These are phyloP conservation scores for Drosophila lacertosa DNA, from an alignment of 1,140 invertebrate genomes.

Conservation along the genomic window DNA sequence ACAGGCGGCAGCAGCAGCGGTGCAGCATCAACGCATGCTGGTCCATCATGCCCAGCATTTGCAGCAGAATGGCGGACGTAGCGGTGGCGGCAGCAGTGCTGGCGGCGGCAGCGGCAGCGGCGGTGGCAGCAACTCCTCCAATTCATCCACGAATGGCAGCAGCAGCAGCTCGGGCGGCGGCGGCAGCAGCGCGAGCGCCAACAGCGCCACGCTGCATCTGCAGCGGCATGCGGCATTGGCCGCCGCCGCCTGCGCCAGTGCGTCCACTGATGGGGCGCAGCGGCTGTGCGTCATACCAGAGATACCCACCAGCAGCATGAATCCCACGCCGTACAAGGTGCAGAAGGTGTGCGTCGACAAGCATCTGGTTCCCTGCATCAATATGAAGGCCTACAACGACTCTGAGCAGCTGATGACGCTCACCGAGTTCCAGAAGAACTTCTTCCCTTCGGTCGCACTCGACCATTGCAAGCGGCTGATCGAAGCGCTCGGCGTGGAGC, in stretches of 20 bases:
- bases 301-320: constrained; percentile 71
- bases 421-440: constrained; percentile 91
- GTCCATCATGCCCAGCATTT: constrained; percentile 65
- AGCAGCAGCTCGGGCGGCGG: constrained; percentile 39
- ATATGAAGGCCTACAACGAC: constrained; percentile 92
- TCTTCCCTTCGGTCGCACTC: constrained; percentile 90
- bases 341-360: constrained; percentile 92
- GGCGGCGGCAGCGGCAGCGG: constrained; percentile 19
- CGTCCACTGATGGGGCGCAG: constrained; percentile 60
- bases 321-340: constrained; percentile 86
- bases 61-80: constrained; percentile 63
- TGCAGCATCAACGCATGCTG: constrained; percentile 62
- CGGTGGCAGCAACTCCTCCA: constrained; percentile 10
- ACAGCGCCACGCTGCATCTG: constrained; percentile 78
- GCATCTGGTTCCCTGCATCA: constrained; percentile 93
- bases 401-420: constrained; percentile 92
- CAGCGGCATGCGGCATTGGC: constrained; percentile 83
- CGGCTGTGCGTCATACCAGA: constrained; percentile 74
- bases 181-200: constrained; percentile 44
- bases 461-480: constrained; percentile 90
- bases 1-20: constrained; percentile 50
- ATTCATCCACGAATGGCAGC: constrained; percentile 18
- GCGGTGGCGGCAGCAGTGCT: constrained; percentile 31
- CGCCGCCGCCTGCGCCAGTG: constrained; percentile 58
- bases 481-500: constrained; percentile 90